Evolutionary conservation across 53 echinoderm and acorn worm genomes (phyloP).

Genomic region (Crossaster papposus): DNA sequence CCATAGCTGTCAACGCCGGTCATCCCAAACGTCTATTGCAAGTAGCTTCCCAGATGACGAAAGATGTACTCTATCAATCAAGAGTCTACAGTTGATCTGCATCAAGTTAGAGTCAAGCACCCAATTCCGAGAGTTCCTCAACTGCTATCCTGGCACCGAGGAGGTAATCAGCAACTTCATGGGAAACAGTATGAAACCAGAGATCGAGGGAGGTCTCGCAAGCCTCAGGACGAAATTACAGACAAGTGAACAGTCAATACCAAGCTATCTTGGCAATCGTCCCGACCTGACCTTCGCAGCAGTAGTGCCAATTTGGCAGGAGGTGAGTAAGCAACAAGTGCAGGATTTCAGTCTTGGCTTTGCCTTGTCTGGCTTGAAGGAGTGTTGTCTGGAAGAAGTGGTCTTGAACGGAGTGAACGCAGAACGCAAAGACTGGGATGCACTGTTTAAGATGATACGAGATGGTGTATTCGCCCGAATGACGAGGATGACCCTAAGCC

Average conservation of each 20-base stretch:
- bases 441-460: constrained; percentile 49
- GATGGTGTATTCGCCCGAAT: constrained; percentile 28
- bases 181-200: constrained; percentile 10
- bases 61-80: constrained; percentile 14
- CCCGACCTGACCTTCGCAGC: constrained; percentile 57
- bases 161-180: constrained; percentile 44
- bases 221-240: constrained; percentile 29
- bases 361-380: constrained; percentile 55
- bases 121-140: constrained; percentile 74
- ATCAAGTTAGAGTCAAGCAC: constrained; percentile 67
- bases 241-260: constrained; percentile 28
- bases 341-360: constrained; percentile 65
- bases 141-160: constrained; percentile 68
- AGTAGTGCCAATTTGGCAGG: constrained; percentile 65
- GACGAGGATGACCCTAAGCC: constrained; percentile 60
- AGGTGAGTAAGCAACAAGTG: constrained; percentile 49
- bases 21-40: neutral
- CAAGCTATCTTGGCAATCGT: constrained; percentile 58
- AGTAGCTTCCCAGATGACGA: neutral
- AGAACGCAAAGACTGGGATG: constrained; percentile 44
- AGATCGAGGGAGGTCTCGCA: neutral
- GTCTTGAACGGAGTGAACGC: constrained; percentile 62
- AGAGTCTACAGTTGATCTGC: constrained; percentile 54
- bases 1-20: constrained; percentile 18
- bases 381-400: constrained; percentile 53